These are phyloP conservation scores for Zaprionus kolodkinae DNA, from an alignment of 1,140 invertebrate genomes.

Conservation along the genomic window DNA sequence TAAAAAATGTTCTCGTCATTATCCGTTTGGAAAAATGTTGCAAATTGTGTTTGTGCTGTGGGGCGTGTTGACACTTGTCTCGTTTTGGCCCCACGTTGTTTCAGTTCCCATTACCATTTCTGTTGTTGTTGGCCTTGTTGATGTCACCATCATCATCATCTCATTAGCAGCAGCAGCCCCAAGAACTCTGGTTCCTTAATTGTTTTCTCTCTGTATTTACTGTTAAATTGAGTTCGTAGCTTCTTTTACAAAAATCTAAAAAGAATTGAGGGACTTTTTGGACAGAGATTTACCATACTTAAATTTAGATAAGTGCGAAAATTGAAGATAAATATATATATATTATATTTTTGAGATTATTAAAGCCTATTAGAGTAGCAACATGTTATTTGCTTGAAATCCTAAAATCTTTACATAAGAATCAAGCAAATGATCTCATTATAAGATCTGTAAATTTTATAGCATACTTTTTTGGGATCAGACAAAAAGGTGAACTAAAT, in stretches of 20 bases:
- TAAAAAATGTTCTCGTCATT: slow-evolving; percentile 83
- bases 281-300: too few relatives aligned
- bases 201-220: slow-evolving; percentile 30
- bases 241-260: background rate
- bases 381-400: too few relatives aligned
- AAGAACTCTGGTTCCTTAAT: slow-evolving; percentile 12
- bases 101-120: background rate
- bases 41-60: slow-evolving; percentile 82
- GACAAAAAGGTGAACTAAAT: too few relatives aligned
- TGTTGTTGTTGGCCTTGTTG: slow-evolving; percentile 7
- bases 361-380: too few relatives aligned
- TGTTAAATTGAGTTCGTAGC: slow-evolving; percentile 20
- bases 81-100: slow-evolving; percentile 13
- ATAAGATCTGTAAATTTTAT: too few relatives aligned
- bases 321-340: background rate
- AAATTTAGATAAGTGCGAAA: too few relatives aligned
- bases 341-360: background rate
- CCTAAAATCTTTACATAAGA: too few relatives aligned
- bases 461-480: too few relatives aligned
- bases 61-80: slow-evolving; percentile 72
- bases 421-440: too few relatives aligned
- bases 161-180: slow-evolving; percentile 9
- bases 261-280: too few relatives aligned
- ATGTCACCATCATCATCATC: slow-evolving; percentile 20
- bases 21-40: slow-evolving; percentile 84